A percentile compares a stretch with the other conserved stretches of the same genome.
These are phyloP conservation scores for Octomys mimax DNA, from an alignment of 2,797 vertebrate species.

Conservation along the genomic window DNA sequence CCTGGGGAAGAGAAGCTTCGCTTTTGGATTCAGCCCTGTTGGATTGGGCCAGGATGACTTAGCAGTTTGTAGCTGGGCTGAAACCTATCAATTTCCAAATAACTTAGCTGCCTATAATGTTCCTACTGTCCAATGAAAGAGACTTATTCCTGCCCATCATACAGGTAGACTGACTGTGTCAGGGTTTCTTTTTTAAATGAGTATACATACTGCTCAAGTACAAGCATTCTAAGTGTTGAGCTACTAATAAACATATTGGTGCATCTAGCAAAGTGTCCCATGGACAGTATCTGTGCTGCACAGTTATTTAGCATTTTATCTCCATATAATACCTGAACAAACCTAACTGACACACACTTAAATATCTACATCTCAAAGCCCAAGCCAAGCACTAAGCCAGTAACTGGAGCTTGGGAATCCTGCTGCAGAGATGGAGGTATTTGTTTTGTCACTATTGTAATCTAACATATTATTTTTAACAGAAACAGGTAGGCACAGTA, in stretches of 20 bases:
- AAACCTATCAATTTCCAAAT: neutral
- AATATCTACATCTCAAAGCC: slow-evolving; percentile 13
- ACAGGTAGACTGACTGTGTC: neutral
- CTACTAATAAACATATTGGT: neutral
- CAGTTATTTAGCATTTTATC: slow-evolving; percentile 5
- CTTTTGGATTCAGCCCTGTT: too few relatives aligned
- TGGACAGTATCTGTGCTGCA: neutral
- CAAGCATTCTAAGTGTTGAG: neutral
- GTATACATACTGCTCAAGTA: neutral
- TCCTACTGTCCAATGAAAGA: slow-evolving; percentile 4
- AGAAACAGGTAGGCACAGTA: neutral
- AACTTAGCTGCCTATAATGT: neutral
- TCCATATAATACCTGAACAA: neutral
- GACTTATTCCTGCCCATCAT: neutral
- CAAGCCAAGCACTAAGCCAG: neutral
- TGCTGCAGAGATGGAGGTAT: neutral
- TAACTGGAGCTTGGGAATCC: neutral
- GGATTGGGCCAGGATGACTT: too few relatives aligned
- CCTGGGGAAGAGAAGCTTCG: too few relatives aligned
- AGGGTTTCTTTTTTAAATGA: neutral
- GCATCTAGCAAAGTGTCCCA: neutral
- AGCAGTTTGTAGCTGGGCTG: too few relatives aligned
- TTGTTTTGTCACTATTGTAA: neutral
- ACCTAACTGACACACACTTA: neutral
- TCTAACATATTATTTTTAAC: neutral